Evolutionary conservation across 2,113 vertebrate genomes (phyloP).

Genomic region (Junco hyemalis): DNA sequence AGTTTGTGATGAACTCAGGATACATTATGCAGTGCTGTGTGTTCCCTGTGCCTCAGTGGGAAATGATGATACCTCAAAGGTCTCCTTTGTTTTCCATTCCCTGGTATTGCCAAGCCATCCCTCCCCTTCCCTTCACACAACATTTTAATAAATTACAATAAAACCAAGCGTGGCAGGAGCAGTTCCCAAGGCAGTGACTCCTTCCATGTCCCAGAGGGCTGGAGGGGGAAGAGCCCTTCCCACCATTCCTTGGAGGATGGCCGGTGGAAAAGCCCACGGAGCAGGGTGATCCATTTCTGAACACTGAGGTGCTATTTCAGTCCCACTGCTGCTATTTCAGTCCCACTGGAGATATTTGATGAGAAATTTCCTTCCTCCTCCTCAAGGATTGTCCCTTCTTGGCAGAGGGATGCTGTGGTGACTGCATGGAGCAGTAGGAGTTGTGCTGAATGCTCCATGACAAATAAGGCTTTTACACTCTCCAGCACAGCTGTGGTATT

Average conservation of each 20-base stretch:
- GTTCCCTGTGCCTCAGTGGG: background rate
- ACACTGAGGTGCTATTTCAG: background rate
- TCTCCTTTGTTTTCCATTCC: background rate
- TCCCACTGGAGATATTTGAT: background rate
- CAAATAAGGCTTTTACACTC: background rate
- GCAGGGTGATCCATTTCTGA: background rate
- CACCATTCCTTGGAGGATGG: background rate
- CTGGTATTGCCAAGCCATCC: background rate
- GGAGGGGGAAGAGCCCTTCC: background rate
- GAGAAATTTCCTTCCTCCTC: background rate
- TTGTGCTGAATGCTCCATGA: background rate
- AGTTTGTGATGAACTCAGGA: background rate
- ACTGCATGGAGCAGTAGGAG: background rate
- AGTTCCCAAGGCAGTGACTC: background rate
- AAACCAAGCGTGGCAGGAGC: fast-evolving
- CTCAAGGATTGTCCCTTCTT: background rate
- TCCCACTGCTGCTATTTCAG: background rate
- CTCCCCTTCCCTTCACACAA: background rate
- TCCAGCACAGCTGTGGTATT: background rate
- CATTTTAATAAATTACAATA: background rate
- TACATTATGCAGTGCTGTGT: no score
- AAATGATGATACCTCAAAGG: background rate
- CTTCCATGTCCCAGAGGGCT: background rate
- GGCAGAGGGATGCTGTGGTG: background rate
- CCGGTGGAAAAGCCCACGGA: background rate